A percentile compares a stretch with the other conserved stretches of the same genome.
Conservation (phyloP, 2,888 invertebrate species). For the Eucriotettix oculatus region DNA sequence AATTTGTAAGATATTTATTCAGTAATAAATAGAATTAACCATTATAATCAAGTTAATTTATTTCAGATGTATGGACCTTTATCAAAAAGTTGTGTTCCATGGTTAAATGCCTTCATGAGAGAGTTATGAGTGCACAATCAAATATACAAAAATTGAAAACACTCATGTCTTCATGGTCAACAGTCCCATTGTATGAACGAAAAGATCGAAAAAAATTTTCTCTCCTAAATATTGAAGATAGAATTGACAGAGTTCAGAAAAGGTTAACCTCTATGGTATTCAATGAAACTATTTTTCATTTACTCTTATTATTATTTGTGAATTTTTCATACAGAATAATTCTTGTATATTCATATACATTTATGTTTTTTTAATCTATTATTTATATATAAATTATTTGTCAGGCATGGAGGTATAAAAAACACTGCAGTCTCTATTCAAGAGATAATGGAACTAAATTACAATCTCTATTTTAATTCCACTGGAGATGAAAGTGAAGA, state of each 20-base stretch:
- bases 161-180: slow-evolving; percentile 52
- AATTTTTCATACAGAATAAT: not conserved
- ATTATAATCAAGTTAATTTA: not conserved
- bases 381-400: not conserved
- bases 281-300: too few relatives aligned
- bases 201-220: slow-evolving; percentile 26
- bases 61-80: not conserved
- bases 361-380: not conserved
- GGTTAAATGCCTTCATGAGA: slow-evolving; percentile 41
- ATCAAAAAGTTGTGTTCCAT: not conserved
- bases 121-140: slow-evolving; percentile 47
- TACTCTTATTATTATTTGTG: not conserved
- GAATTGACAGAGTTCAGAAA: not conserved
- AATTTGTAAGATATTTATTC: too few relatives aligned
- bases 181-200: slow-evolving; percentile 55
- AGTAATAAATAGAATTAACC: not conserved
- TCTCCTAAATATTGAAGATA: not conserved
- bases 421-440: slow-evolving; percentile 29
- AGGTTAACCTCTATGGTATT: not conserved
- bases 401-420: not conserved
- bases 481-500: slow-evolving; percentile 5
- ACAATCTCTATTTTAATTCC: slow-evolving; percentile 46
- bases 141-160: slow-evolving; percentile 41
- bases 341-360: not conserved
- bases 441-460: slow-evolving; percentile 43